A percentile compares a stretch with the other conserved stretches of the same genome.
Conservation (phyloP, 2,888 invertebrate genomes). For the Melieria picta region DNA sequence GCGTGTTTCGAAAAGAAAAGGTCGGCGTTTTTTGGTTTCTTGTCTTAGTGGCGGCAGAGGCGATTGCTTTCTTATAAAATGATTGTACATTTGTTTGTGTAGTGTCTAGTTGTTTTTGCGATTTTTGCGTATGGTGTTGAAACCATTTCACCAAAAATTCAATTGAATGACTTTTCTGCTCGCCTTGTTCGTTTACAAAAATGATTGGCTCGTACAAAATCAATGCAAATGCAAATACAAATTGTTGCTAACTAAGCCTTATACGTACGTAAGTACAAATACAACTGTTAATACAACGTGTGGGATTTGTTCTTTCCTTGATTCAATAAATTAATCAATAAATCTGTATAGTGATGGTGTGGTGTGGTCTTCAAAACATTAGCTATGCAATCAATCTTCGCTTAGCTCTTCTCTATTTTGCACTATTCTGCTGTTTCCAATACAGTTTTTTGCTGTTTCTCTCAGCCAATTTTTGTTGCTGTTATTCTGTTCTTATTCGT, state of each 20-base stretch:
- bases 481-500: no score
- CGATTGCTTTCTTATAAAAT: neutral
- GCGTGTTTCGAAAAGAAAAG: no score
- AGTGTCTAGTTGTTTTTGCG: no score
- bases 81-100: neutral
- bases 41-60: neutral
- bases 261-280: slow-evolving; percentile 6
- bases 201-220: neutral
- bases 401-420: no score
- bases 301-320: no score
- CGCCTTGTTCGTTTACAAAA: neutral
- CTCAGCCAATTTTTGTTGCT: no score
- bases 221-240: slow-evolving; percentile 13
- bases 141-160: slow-evolving; percentile 18
- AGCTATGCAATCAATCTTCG: no score
- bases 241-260: slow-evolving; percentile 20
- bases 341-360: no score
- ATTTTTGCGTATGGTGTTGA: neutral
- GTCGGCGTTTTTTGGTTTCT: no score
- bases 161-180: neutral
- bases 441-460: no score
- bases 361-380: neutral
- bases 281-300: slow-evolving; percentile 3
- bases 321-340: no score
- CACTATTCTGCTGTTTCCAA: no score